phyloP scores from a whole-genome alignment of 2,888 invertebrate genomes.

The Branchipolynoe longqiensis region DNA sequence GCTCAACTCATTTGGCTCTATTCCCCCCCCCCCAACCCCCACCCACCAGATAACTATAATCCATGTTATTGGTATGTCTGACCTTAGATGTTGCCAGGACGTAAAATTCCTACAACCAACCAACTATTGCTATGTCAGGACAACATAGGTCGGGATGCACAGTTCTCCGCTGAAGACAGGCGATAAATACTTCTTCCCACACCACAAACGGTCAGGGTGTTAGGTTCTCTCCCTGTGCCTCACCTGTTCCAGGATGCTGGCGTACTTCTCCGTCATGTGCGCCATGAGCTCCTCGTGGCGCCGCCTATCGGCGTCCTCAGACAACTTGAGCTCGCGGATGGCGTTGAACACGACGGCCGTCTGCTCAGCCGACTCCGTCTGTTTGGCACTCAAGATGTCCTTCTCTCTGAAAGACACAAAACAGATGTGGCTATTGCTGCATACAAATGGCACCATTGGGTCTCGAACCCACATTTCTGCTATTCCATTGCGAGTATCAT shows the following conservation, averaged over 20 bases:
- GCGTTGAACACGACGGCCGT: conserved; percentile 60
- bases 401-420: not conserved
- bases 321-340: conserved; percentile 64
- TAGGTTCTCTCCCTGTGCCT: too few relatives aligned
- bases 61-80: too few relatives aligned
- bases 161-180: too few relatives aligned
- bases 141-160: too few relatives aligned
- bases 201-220: too few relatives aligned
- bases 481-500: not conserved
- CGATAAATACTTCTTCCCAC: too few relatives aligned
- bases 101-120: too few relatives aligned
- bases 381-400: not conserved
- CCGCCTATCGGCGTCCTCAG: conserved; percentile 63
- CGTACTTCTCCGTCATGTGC: conserved; percentile 67
- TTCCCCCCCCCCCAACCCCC: too few relatives aligned
- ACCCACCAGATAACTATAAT: too few relatives aligned
- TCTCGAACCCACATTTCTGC: not conserved
- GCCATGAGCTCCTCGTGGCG: conserved; percentile 66
- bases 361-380: conserved; percentile 22
- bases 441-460: not conserved
- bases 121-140: too few relatives aligned
- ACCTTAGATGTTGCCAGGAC: too few relatives aligned
- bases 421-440: not conserved
- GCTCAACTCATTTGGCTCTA: too few relatives aligned
- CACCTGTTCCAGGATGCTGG: conserved; percentile 69